Evolutionary conservation across 2,113 vertebrate genomes (phyloP).

Genomic region (Theristicus caerulescens): DNA sequence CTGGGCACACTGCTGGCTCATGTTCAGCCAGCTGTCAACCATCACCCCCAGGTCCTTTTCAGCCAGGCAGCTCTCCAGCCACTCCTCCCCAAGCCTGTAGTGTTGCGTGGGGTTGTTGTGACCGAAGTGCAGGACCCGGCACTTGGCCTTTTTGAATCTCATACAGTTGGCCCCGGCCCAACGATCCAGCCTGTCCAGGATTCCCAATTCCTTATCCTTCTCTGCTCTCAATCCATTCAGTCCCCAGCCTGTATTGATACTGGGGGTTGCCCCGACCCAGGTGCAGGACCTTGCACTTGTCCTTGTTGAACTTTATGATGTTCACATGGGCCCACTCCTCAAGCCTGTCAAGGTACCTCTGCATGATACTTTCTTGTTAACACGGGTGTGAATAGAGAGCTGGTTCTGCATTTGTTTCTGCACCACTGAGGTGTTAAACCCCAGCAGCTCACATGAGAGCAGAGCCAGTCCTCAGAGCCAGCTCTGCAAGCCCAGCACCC

Average conservation of each 20-base stretch:
- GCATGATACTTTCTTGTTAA: background rate
- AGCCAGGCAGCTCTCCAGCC: no score
- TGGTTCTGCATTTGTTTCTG: background rate
- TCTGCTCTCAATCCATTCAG: background rate
- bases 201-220: background rate
- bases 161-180: no score
- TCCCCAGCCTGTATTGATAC: background rate
- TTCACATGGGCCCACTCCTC: background rate
- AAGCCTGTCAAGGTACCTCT: background rate
- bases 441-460: background rate
- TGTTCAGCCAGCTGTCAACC: no score
- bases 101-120: no score
- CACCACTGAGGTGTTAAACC: background rate
- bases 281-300: background rate
- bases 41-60: no score
- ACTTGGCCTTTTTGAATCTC: no score
- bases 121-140: no score
- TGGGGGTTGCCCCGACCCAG: fast-evolving
- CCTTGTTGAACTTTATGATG: background rate
- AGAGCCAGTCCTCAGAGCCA: background rate
- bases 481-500: background rate
- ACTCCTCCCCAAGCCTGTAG: no score
- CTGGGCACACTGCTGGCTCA: no score
- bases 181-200: no score
- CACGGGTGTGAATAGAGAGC: background rate